Base-by-base conservation (phyloP, 1,140 invertebrate species). In the Bombus huntii region DNA sequence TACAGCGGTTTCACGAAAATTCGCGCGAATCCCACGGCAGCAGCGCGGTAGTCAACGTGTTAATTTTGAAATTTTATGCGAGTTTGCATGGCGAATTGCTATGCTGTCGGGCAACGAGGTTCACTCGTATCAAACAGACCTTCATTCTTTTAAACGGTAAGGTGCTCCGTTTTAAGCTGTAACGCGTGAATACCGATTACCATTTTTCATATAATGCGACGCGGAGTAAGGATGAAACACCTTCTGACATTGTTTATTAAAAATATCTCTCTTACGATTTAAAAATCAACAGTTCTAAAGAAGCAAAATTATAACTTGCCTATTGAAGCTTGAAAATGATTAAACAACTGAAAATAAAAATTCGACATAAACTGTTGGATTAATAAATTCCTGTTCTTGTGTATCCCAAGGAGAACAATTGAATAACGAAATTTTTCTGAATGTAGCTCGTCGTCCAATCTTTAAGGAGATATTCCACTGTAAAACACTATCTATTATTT, bases 31-130 rank as follows among this genome's bases (percentile, higher is more conserved):
- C 83, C 83, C 77, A 47, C n/a, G 39, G 83, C 53, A 80, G 68
- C 77, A 80, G 42, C 42, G 76, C 66, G 13, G 53, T 42, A 85
- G 76, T 85, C 83, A 80, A 47, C 83, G 76, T 59, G 83, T 85
- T 85, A 85, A 85, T 85, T 85, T 85, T 53, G 68, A 71, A 85
- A 85, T 85, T 85, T 85, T 85, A 85, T 85, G 83, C 68, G 37
- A 59, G 68, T 44, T 42, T 28, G 53, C 42, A 37, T 42, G 25
- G 53, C 72, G 42, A 80, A 85, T 85, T 85, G 77, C 68, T 53
- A 28, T 28, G 42, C 39, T 39, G 53, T 34, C 42, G 28, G 5
- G 42, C 47, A 72, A 62, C 44, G 37, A 78, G 53, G 34, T 53
- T 28, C 44, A 25, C 25, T 42, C 68, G 31, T 12, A 18, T 25